These are phyloP conservation scores for Muntiacus muntjak DNA, from an alignment of 2,113 vertebrate species.

Conservation along the genomic window DNA sequence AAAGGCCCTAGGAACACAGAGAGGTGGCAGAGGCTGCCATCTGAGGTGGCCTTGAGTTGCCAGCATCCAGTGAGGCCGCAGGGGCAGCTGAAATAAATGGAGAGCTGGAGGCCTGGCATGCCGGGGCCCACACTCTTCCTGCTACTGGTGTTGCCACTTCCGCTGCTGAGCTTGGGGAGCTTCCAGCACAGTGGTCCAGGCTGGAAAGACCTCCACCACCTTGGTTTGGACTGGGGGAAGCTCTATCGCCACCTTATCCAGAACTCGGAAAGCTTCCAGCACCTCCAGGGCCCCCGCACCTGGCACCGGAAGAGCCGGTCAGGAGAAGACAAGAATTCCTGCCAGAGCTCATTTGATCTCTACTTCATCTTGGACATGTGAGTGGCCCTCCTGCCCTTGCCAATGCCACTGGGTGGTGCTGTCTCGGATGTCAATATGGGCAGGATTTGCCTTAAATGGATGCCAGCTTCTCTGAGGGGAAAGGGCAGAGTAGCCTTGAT, in stretches of 20 bases:
- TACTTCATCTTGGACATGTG: conserved; percentile 95
- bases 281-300: neutral
- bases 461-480: neutral
- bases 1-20: neutral
- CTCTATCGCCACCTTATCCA: neutral
- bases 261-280: neutral
- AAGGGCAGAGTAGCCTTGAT: neutral
- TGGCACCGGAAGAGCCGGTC: conserved; percentile 21
- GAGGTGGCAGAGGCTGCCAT: neutral
- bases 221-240: neutral
- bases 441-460: neutral
- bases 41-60: neutral
- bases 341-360: conserved; percentile 91
- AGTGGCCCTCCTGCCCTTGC: conserved; percentile 75
- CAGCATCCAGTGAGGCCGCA: too few relatives aligned
- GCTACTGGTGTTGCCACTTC: neutral
- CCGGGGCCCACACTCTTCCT: neutral
- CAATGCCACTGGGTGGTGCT: fast-evolving
- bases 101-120: neutral
- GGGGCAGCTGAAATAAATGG: conserved; percentile 13
- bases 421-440: neutral
- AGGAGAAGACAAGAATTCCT: conserved; percentile 78
- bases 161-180: neutral
- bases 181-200: neutral
- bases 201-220: neutral